Evolutionary conservation across 2,113 vertebrate species (phyloP).

Genomic region (Brevimyrus niger): DNA sequence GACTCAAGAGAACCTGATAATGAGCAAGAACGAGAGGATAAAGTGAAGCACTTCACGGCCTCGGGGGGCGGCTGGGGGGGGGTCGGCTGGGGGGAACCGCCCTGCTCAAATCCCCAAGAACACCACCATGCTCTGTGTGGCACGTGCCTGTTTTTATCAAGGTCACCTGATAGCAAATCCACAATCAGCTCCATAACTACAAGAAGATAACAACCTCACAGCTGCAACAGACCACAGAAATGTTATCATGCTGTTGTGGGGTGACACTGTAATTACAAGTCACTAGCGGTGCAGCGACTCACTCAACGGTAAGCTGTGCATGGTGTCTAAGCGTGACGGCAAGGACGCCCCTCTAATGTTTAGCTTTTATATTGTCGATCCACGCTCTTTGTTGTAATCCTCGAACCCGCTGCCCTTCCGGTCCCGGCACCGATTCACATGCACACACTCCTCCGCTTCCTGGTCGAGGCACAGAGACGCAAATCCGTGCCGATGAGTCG

Average conservation of each 20-base stretch:
- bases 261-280: conserved; percentile 44
- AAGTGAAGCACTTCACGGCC: background rate
- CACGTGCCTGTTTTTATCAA: conserved; percentile 18
- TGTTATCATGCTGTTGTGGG: conserved; percentile 28
- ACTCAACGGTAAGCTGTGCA: conserved; percentile 19
- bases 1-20: background rate
- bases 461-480: background rate
- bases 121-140: background rate
- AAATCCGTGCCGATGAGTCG: background rate
- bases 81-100: background rate
- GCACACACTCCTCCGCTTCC: background rate
- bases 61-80: background rate
- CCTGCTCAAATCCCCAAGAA: background rate
- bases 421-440: background rate
- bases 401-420: background rate
- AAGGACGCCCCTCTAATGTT: conserved; percentile 20
- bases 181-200: conserved; percentile 40
- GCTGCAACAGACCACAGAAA: conserved; percentile 38
- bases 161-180: conserved; percentile 46
- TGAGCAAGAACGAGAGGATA: background rate
- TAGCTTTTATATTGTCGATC: conserved; percentile 23
- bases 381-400: background rate
- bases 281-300: background rate
- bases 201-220: conserved; percentile 41
- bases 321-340: conserved; percentile 8